Evolutionary conservation across 2,888 invertebrate species (phyloP).

Genomic region (Spicauda simplicius): DNA sequence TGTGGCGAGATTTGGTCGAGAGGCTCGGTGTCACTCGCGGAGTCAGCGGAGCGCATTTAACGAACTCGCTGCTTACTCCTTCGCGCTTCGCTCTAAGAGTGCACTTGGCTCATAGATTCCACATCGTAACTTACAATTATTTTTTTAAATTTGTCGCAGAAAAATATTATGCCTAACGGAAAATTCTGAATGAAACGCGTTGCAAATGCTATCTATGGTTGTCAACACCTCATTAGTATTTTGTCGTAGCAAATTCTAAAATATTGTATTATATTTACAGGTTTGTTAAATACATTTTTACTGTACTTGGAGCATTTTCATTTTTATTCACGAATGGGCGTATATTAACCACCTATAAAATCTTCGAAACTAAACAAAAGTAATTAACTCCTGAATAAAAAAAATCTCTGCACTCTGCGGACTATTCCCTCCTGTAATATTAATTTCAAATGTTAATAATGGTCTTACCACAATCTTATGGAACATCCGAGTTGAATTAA

Average conservation of each 20-base stretch:
- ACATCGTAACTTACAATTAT: slow-evolving; percentile 40
- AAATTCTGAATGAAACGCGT: not conserved
- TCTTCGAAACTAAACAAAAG: too few relatives aligned
- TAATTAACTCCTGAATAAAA: too few relatives aligned
- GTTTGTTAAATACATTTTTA: too few relatives aligned
- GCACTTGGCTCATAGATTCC: slow-evolving; percentile 47
- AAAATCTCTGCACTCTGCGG: too few relatives aligned
- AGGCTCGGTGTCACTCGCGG: slow-evolving; percentile 75
- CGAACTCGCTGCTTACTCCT: slow-evolving; percentile 67
- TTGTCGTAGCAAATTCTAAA: not conserved
- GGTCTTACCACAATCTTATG: too few relatives aligned
- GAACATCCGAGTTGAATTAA: too few relatives aligned
- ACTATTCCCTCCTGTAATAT: too few relatives aligned
- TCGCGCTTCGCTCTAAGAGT: slow-evolving; percentile 49
- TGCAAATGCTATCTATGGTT: not conserved
- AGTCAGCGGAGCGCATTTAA: slow-evolving; percentile 75
- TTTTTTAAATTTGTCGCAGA: slow-evolving; percentile 30
- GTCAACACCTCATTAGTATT: not conserved
- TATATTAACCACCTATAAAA: too few relatives aligned
- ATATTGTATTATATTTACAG: not conserved
- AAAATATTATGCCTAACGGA: slow-evolving; percentile 12
- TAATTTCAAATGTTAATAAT: too few relatives aligned
- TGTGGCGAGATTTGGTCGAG: slow-evolving; percentile 69
- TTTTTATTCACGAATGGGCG: too few relatives aligned
- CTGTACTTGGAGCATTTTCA: too few relatives aligned